These are phyloP conservation scores for Galerucella pusilla DNA, from an alignment of 2,888 invertebrate genomes.

Conservation along the genomic window DNA sequence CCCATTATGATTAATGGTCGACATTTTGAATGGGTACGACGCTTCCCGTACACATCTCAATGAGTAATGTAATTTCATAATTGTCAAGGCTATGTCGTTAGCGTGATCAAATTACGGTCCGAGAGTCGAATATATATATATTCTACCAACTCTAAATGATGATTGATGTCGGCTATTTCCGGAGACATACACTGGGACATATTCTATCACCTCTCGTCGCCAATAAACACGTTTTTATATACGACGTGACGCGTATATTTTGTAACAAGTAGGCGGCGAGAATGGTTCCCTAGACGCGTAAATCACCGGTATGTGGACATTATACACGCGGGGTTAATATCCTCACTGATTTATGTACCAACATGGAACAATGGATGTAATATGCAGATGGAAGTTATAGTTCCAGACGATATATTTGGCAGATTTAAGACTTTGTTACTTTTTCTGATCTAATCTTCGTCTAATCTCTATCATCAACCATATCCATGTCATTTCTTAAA, in stretches of 20 bases:
- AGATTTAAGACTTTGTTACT: too few species aligned
- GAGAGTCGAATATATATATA: slow-evolving; percentile 44
- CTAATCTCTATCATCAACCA: too few species aligned
- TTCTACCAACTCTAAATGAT: slow-evolving; percentile 57
- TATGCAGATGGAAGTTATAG: slow-evolving; percentile 33
- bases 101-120: slow-evolving; percentile 60
- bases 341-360: slow-evolving; percentile 61
- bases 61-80: slow-evolving; percentile 65
- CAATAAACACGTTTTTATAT: slow-evolving; percentile 64
- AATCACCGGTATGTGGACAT: slow-evolving; percentile 63
- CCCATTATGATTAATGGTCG: slow-evolving; percentile 62
- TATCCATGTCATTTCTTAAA: too few species aligned
- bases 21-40: slow-evolving; percentile 57
- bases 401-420: slow-evolving; percentile 11
- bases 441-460: too few species aligned
- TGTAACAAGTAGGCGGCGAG: slow-evolving; percentile 62
- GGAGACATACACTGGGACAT: slow-evolving; percentile 60
- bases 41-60: slow-evolving; percentile 62
- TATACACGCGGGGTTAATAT: slow-evolving; percentile 65
- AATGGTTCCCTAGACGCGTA: slow-evolving; percentile 64
- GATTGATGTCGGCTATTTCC: slow-evolving; percentile 64
- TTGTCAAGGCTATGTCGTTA: slow-evolving; percentile 63
- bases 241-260: slow-evolving; percentile 61
- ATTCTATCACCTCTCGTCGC: slow-evolving; percentile 62
- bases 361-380: slow-evolving; percentile 50